Conservation (phyloP, 2,888 invertebrate genomes). For the Caenorhabditis afra region DNA sequence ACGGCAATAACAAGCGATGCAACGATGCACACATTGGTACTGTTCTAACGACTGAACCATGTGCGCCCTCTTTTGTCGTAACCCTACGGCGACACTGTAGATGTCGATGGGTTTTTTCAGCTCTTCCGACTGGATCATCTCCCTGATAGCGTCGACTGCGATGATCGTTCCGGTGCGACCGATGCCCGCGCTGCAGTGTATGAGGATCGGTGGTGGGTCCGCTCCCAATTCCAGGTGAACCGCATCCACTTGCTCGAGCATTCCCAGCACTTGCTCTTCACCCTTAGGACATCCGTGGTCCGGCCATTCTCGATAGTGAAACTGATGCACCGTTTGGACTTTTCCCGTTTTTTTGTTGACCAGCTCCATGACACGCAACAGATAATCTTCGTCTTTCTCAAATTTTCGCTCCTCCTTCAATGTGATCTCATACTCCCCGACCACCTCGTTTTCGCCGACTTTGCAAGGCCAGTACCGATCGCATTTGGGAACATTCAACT, state of each 20-base stretch:
- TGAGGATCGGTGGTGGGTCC: slow-evolving; percentile 68
- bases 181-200: slow-evolving; percentile 78
- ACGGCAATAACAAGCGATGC: slow-evolving; percentile 72
- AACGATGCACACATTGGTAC: slow-evolving; percentile 74
- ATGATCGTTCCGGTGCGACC: slow-evolving; percentile 78
- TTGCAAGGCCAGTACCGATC: slow-evolving; percentile 73
- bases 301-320: slow-evolving; percentile 79
- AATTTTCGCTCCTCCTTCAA: slow-evolving; percentile 66
- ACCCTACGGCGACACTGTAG: slow-evolving; percentile 65
- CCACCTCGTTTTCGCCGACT: slow-evolving; percentile 62
- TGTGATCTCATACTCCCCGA: slow-evolving; percentile 67
- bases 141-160: slow-evolving; percentile 71
- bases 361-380: slow-evolving; percentile 67
- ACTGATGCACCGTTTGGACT: slow-evolving; percentile 64
- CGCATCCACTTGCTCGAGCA: slow-evolving; percentile 72
- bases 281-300: slow-evolving; percentile 77
- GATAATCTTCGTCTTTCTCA: slow-evolving; percentile 66
- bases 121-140: slow-evolving; percentile 63
- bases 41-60: slow-evolving; percentile 79
- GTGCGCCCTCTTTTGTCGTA: slow-evolving; percentile 73
- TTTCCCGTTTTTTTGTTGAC: slow-evolving; percentile 58
- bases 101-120: slow-evolving; percentile 67
- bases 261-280: slow-evolving; percentile 70
- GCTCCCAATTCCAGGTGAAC: slow-evolving; percentile 36
- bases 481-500: slow-evolving; percentile 73